phyloP scores from a whole-genome alignment of 2,113 vertebrate species.

The Piaya cayana region DNA sequence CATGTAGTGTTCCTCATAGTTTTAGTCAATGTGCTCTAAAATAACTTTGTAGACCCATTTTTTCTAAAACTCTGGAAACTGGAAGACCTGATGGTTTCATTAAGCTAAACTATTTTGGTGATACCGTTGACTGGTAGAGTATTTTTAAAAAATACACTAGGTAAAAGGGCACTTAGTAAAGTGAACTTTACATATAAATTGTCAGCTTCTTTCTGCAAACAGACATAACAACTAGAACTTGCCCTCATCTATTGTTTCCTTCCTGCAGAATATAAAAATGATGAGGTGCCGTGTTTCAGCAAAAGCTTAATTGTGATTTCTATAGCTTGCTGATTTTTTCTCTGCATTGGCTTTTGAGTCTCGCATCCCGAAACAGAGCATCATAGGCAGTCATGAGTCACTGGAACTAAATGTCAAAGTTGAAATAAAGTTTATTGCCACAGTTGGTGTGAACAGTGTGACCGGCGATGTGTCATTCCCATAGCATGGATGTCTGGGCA shows the following conservation, averaged over 20 bases:
- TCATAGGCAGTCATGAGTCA: constrained; percentile 59
- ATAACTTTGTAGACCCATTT: not conserved
- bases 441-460: constrained; percentile 51
- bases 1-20: not conserved
- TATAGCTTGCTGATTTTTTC: not conserved
- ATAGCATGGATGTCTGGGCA: constrained; percentile 40
- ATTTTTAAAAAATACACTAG: not conserved
- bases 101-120: not conserved
- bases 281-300: not conserved
- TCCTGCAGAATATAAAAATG: not conserved
- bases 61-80: not conserved
- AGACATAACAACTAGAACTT: not conserved
- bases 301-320: not conserved
- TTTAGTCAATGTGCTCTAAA: not conserved
- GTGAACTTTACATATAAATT: not conserved
- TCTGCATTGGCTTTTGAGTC: constrained; percentile 37
- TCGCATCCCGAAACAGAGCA: constrained; percentile 35
- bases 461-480: constrained; percentile 17
- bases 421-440: constrained; percentile 65
- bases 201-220: not conserved
- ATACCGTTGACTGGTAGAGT: not conserved
- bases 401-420: constrained; percentile 77
- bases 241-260: not conserved
- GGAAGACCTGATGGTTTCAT: not conserved
- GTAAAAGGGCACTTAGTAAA: not conserved